A percentile compares a stretch with the other conserved stretches of the same genome.
These are phyloP conservation scores for Lordiphosa stackelbergi DNA, from an alignment of 1,140 invertebrate species.

Conservation along the genomic window DNA sequence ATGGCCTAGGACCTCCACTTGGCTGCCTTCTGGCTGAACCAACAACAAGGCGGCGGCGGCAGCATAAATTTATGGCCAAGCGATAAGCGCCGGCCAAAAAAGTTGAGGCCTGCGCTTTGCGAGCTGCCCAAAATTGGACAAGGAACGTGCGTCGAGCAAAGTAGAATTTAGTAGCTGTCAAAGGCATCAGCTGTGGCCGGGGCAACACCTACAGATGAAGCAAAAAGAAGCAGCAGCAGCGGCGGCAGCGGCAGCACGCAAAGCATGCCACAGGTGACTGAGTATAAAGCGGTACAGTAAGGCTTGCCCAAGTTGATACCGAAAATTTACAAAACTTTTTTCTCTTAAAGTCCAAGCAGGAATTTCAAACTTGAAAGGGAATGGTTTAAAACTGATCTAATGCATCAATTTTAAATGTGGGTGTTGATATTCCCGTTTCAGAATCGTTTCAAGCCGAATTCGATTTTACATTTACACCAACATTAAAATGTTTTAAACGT, in stretches of 20 bases:
- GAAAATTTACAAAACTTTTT: too few relatives aligned
- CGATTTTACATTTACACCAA: too few relatives aligned
- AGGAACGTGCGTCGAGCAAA: constrained; percentile 63
- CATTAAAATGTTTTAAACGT: too few relatives aligned
- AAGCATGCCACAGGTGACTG: constrained; percentile 51
- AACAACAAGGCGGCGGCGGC: constrained; percentile 4
- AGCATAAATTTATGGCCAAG: constrained; percentile 67
- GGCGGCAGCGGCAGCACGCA: constrained; percentile 37
- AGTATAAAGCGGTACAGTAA: constrained; percentile 9
- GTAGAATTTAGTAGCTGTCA: constrained; percentile 73
- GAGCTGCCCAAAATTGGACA: constrained; percentile 68
- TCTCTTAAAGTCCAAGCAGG: too few relatives aligned
- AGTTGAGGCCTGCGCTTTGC: constrained; percentile 7
- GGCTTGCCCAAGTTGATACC: not conserved
- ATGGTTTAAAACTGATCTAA: too few relatives aligned
- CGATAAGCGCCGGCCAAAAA: constrained; percentile 62
- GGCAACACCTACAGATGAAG: constrained; percentile 63
- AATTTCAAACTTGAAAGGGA: too few relatives aligned
- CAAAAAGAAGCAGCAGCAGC: constrained; percentile 18
- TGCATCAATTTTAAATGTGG: too few relatives aligned
- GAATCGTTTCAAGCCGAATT: too few relatives aligned
- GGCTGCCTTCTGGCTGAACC: constrained; percentile 26
- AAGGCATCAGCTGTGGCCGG: constrained; percentile 68
- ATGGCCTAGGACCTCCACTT: constrained; percentile 58
- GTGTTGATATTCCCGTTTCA: too few relatives aligned